phyloP scores from a whole-genome alignment of 2,888 invertebrate genomes.

The Drosophila antonietae region DNA sequence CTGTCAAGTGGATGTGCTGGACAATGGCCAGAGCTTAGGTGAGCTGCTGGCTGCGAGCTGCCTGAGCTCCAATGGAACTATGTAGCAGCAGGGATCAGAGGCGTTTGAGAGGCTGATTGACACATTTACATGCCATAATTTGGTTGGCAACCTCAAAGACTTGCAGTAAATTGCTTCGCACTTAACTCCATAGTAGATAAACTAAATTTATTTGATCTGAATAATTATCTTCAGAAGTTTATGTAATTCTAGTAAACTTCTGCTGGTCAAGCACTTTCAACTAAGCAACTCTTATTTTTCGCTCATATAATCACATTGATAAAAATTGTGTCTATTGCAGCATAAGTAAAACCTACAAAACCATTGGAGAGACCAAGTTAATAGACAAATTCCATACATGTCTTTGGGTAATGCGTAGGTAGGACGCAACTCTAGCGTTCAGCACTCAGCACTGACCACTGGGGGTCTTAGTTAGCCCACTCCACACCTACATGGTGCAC shows the following conservation, averaged over 20 bases:
- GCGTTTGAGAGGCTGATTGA: not conserved
- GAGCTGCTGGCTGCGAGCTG: not conserved
- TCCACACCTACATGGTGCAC: constrained; percentile 71
- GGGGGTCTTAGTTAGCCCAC: constrained; percentile 65
- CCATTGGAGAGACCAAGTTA: constrained; percentile 27
- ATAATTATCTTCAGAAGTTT: not conserved
- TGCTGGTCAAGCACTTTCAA: not conserved
- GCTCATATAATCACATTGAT: not conserved
- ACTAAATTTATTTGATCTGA: not conserved
- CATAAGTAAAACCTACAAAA: not conserved
- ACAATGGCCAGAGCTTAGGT: constrained; percentile 20
- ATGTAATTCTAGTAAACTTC: not conserved
- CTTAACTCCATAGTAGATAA: not conserved
- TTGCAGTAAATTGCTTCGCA: not conserved
- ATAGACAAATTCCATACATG: constrained; percentile 58
- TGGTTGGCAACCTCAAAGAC: not conserved
- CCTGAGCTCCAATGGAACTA: not conserved
- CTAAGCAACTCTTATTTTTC: not conserved
- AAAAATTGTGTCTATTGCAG: not conserved
- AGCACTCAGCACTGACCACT: constrained; percentile 66
- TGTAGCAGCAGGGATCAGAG: not conserved
- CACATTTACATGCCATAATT: constrained; percentile 5
- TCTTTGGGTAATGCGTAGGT: constrained; percentile 50
- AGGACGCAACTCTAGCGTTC: constrained; percentile 42
- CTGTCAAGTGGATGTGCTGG: constrained; percentile 17